Evolutionary conservation across 2,113 vertebrate species (phyloP), one percentile per base, ranked within the genome.

Genomic region (Struthio camelus): DNA sequence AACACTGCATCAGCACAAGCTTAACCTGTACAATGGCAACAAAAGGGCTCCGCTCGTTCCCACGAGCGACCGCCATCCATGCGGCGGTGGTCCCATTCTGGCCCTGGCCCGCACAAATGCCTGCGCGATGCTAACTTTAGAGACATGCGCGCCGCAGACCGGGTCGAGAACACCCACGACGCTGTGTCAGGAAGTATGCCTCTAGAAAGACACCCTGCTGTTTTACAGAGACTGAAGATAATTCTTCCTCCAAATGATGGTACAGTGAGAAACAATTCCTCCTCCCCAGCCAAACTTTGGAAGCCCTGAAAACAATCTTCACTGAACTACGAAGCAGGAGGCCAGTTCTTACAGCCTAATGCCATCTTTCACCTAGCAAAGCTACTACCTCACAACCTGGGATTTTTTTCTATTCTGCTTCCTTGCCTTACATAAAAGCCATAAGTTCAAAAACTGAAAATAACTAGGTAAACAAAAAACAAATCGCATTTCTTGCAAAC

Each of bases 21-120:
- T 42, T 17, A 3, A 28, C 58, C 12, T 1, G 0, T 30, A 25
- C 14, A 30, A 44, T 9, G 1, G 0, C 5, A 0, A 11, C 2
- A 1, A 54, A 0, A 0, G 38, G 14, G 80, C 53, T 44, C 0
- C 0, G 2, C 66, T 58, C 64, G 18, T 7, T 4, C 2, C 4
- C 38, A 46, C 0, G 2, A 53, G 72, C 36, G 10, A 65, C 73
- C 51, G 82, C 46, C 22, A 11, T 28, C 46, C 0, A 0, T n/a
- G 58, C 1, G 4, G 71, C 4, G 2, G 42, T 3, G 16, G 25
- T 6, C 7, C 12, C n/a, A 13, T 6, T 9, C 28, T 20, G 67
- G 54, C 27, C 67, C 32, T 3, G 2, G 18, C 30, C 54, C 56
- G 20, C 2, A 0, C 23, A 17, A 44, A 48, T 8, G 19, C 19